phyloP scores from a whole-genome alignment of 2,888 invertebrate genomes.

The Drosophila trichaetosa region DNA sequence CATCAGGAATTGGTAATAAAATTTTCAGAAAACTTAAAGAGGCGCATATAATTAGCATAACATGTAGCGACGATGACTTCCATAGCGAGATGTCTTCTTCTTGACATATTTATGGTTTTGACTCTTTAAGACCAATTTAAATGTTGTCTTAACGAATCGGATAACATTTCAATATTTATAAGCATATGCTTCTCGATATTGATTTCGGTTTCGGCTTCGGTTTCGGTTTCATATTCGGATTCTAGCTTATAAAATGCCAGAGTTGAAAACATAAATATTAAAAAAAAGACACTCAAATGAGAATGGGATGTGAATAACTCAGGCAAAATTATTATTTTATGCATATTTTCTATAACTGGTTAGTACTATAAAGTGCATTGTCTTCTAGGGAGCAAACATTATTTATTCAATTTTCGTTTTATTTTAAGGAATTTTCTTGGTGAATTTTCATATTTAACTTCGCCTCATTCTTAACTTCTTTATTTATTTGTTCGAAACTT shows the following conservation, averaged over 20 bases:
- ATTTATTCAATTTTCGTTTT: not conserved
- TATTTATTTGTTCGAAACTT: not conserved
- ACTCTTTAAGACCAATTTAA: constrained; percentile 45
- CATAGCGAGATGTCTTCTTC: constrained; percentile 13
- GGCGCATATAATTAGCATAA: constrained; percentile 64
- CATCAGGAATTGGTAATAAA: constrained; percentile 48
- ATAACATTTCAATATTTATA: constrained; percentile 57
- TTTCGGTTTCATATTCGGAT: constrained; percentile 2
- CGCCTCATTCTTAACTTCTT: not conserved
- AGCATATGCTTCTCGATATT: constrained; percentile 27
- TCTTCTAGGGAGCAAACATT: not conserved
- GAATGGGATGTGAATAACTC: constrained; percentile 36
- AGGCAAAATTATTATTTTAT: constrained; percentile 11
- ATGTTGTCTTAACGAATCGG: constrained; percentile 20
- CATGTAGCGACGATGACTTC: constrained; percentile 53
- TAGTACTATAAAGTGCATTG: not conserved
- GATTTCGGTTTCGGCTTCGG: constrained; percentile 1
- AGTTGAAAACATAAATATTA: constrained; percentile 60
- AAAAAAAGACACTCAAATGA: constrained; percentile 18
- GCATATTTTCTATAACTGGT: constrained; percentile 1
- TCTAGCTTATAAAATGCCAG: constrained; percentile 67
- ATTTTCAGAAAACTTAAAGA: constrained; percentile 52
- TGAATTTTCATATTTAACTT: not conserved
- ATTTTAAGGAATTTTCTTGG: not conserved
- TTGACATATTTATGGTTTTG: constrained; percentile 71